Evolutionary conservation across 2,797 vertebrate species (phyloP), one percentile per base, ranked within the genome.

Genomic region (Corythornis leucogaster): DNA sequence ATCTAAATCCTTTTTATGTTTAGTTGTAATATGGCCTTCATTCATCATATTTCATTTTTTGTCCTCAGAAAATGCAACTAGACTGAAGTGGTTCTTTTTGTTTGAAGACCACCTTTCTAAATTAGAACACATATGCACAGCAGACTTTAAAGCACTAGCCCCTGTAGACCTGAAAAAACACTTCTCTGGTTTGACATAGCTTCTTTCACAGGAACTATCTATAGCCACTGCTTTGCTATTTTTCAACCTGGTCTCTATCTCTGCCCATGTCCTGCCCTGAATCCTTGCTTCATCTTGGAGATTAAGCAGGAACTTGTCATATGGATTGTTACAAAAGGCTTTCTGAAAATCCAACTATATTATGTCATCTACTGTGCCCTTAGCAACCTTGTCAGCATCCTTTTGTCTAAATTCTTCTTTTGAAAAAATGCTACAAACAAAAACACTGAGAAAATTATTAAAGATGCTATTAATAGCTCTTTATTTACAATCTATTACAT

Each of bases 261-360:
- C 64, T 73, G 26, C 5, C 58, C 2, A 3, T 75, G 43, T 70
- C 13, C 38, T 89, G 55, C 50, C 83, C 73, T 78, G 45, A 90
- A 82, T 91, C 57, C 33, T 76, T 91, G 46, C 63, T 75, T 87
- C 70, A 42, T 57, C 31, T 63, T 71, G 26, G 51, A 90, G 31
- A 71, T 84, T 67, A 90, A 81, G 19, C 18, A 87, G 61, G 67
- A 89, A n/a, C 13, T 46, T 89, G 71, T 87, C 64, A 75, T n/a
- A 26, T 57, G 19, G 24, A 92, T 88, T 85, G 15, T 59, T 87
- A 50, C 22, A 50, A 81, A 82, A 87, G 8, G 2, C 17, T 81
- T 84, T 89, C 51, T 89, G 61, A 86, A 94, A 85, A 85, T 46
- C n/a, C 28, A 91, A 62, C 89, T 77, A 38, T 43, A 64, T 88